phyloP scores from a whole-genome alignment of 2,797 vertebrate species.

The Dendrocincla fuliginosa region DNA sequence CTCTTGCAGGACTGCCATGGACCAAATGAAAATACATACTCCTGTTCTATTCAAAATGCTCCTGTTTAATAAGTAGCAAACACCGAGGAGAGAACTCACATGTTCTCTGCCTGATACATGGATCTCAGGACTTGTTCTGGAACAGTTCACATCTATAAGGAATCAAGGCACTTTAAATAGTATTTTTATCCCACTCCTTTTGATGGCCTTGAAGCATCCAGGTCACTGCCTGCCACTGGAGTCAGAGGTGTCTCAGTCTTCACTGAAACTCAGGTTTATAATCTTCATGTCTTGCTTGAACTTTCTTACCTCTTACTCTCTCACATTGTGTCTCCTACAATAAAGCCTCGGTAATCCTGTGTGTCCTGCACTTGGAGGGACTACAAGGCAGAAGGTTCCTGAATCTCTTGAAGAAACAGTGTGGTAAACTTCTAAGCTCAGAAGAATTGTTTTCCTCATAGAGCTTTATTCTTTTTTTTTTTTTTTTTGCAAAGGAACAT shows the following conservation, averaged over 20 bases:
- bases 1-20: not conserved
- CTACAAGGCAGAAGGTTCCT: not conserved
- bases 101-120: not conserved
- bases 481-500: not conserved
- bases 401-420: not conserved
- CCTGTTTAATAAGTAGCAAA: not conserved
- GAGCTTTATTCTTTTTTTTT: not conserved
- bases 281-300: not conserved
- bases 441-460: not conserved
- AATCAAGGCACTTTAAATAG: not conserved
- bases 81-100: not conserved
- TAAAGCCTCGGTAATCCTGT: not conserved
- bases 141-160: not conserved
- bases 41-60: not conserved
- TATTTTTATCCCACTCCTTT: not conserved
- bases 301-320: not conserved
- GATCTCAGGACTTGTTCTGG: not conserved
- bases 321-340: not conserved
- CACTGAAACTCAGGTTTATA: not conserved
- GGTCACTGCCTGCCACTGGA: not conserved
- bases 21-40: not conserved
- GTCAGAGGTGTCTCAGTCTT: not conserved
- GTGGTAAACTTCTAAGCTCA: not conserved
- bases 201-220: not conserved
- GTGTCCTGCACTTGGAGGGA: not conserved